Conservation (phyloP, 2,113 vertebrate genomes). For the Mellivora capensis region DNA sequence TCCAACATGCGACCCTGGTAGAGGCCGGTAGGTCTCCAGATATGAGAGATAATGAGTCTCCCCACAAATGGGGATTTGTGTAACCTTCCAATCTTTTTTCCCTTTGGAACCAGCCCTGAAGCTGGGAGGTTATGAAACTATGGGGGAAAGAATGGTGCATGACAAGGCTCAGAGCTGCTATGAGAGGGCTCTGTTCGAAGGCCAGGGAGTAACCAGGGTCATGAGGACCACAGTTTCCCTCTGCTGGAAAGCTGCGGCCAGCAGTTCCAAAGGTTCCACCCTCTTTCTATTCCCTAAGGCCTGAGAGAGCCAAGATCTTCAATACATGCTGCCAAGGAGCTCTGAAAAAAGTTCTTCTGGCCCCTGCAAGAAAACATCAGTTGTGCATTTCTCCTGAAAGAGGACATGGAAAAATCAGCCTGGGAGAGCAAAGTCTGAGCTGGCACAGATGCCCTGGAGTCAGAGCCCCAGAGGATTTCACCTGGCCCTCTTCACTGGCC, state of each 20-base stretch:
- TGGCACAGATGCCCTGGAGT: neutral
- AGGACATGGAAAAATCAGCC: conserved; percentile 11
- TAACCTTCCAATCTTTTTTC: neutral
- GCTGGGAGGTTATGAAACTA: neutral
- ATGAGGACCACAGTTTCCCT: neutral
- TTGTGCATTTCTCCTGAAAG: neutral
- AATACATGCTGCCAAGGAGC: neutral
- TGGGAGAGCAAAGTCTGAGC: neutral
- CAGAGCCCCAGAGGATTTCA: neutral
- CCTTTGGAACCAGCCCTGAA: neutral
- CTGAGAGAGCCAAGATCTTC: neutral
- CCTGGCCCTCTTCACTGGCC: neutral
- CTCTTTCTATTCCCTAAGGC: conserved; percentile 4
- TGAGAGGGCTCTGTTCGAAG: neutral
- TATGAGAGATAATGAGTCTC: neutral
- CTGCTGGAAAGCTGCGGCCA: neutral
- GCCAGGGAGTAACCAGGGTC: conserved; percentile 19
- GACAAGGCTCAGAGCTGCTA: neutral
- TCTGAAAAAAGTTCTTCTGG: conserved; percentile 33
- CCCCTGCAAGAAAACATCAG: neutral
- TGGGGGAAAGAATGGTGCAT: neutral
- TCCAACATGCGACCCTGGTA: neutral
- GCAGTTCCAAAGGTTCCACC: conserved; percentile 17
- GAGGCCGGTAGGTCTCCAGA: neutral
- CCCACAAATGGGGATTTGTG: neutral